phyloP scores from a whole-genome alignment of 2,113 vertebrate genomes.

The Paratilapia polleni region DNA sequence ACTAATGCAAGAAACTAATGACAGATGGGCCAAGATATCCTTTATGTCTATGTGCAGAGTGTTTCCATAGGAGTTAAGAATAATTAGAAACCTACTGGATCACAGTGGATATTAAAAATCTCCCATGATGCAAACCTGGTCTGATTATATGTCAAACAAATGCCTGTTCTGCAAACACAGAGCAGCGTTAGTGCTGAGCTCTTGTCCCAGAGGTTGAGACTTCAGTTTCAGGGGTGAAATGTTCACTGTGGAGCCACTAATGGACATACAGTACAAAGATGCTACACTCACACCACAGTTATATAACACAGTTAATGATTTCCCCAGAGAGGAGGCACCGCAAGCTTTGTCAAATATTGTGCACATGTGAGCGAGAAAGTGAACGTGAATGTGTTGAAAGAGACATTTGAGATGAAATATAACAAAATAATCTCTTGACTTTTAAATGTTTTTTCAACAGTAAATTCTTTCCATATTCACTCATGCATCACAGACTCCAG shows the following conservation, averaged over 20 bases:
- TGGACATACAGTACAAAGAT: conserved; percentile 50
- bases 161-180: conserved; percentile 28
- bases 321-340: conserved; percentile 36
- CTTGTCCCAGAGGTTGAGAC: conserved; percentile 42
- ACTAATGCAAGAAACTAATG: conserved; percentile 53
- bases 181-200: conserved; percentile 30
- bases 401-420: conserved; percentile 2
- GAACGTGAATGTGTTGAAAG: conserved; percentile 1
- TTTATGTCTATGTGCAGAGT: not conserved
- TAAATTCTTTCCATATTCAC: not conserved
- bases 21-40: conserved; percentile 22
- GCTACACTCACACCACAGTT: conserved; percentile 48
- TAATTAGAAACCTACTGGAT: conserved; percentile 26
- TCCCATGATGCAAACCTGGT: not conserved
- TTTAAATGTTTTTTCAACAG: not conserved
- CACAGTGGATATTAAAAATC: conserved; percentile 29
- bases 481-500: not conserved
- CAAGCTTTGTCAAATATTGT: conserved; percentile 42
- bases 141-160: conserved; percentile 28
- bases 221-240: conserved; percentile 48
- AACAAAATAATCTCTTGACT: not conserved
- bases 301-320: conserved; percentile 75
- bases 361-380: not conserved
- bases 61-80: conserved; percentile 25
- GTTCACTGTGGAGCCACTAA: conserved; percentile 30